Percentiles rank a stretch among this genome's conserved stretches.
Conservation (phyloP, 2,797 vertebrate genomes). For the Myripristis murdjan region DNA sequence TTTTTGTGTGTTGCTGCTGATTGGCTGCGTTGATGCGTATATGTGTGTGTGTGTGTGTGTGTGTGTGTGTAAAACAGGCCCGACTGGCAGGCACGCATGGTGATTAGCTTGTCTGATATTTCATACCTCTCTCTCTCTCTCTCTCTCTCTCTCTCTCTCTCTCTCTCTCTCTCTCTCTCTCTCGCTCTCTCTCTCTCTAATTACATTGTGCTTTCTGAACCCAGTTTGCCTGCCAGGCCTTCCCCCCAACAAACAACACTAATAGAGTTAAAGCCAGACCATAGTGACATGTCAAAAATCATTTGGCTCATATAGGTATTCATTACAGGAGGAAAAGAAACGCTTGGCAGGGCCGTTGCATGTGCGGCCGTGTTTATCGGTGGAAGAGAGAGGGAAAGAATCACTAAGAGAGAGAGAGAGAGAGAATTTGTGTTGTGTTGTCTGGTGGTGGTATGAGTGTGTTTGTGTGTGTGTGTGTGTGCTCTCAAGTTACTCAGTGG, state of each 20-base stretch:
- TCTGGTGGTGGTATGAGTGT: conserved; percentile 14
- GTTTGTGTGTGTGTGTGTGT: conserved; percentile 25
- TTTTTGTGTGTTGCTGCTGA: conserved; percentile 38
- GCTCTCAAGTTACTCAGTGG: conserved; percentile 26
- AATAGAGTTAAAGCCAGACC: conserved; percentile 79
- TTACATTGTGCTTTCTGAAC: conserved; percentile 80
- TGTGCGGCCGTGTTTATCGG: conserved; percentile 19
- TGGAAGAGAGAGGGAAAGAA: conserved; percentile 4
- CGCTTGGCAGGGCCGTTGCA: not conserved
- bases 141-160: too few species aligned
- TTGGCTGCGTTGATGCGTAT: conserved; percentile 31
- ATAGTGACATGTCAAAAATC: conserved; percentile 81
- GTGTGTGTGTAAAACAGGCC: conserved; percentile 49
- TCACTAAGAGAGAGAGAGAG: not conserved
- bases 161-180: too few species aligned
- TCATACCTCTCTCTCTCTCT: conserved; percentile 64
- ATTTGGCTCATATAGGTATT: conserved; percentile 74
- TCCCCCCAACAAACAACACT: conserved; percentile 78
- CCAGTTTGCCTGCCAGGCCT: conserved; percentile 70
- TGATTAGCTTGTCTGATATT: conserved; percentile 81
- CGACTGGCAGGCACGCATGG: conserved; percentile 68
- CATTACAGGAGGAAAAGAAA: conserved; percentile 46
- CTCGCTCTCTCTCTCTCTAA: conserved; percentile 66
- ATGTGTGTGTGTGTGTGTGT: conserved; percentile 10
- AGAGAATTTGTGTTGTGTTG: conserved; percentile 9